Base-by-base conservation (phyloP, 2,888 invertebrate genomes). In the Sinhomidia bicolor region DNA sequence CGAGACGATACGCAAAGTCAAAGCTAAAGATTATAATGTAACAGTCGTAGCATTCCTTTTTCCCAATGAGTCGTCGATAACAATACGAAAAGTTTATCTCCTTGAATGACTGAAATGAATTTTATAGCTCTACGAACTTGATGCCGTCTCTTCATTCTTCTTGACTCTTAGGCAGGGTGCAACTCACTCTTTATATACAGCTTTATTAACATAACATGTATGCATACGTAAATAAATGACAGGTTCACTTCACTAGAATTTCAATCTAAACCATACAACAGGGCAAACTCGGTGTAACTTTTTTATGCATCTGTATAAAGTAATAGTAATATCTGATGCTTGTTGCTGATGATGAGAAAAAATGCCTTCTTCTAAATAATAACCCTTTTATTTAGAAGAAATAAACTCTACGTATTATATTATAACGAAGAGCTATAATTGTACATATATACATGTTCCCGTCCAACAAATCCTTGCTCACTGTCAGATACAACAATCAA, bases 81-180 rank as follows among this genome's bases (percentile, higher is more conserved):
- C 68, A 85, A 84, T 84, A 60, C 79, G 36, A 84, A 88, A 78
- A 71, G 57, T 85, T 88, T 88, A 88, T 88, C 88, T 88, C 79
- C 78, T 79, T 88, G 68, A 88, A 80, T 88, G 88, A 84, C 68
- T 88, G 74, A 74, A 80, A 74, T 44, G 44, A 62, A 41, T 44
- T 86, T 86, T 81, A 41, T 71, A n/a, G 26, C n/a, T 47, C 9
- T 26, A 36, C 44, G n/a, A 80, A 36, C n/a, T 26, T 82, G 47
- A 29, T 57, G 65, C 60, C 32, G 12, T 65, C 62, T 20, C 47
- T 82, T 20, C 82, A 51, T 47, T 82, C 71, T 47, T 80, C 47
- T 81, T 57, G 74, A 74, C 23, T 57, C 23, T 14, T 44, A n/a
- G 9, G 47, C 26, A 17, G 65, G 68, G 68, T 68, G 65, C 44